phyloP scores from a whole-genome alignment of 2,113 vertebrate genomes.

The Labeo rohita region DNA sequence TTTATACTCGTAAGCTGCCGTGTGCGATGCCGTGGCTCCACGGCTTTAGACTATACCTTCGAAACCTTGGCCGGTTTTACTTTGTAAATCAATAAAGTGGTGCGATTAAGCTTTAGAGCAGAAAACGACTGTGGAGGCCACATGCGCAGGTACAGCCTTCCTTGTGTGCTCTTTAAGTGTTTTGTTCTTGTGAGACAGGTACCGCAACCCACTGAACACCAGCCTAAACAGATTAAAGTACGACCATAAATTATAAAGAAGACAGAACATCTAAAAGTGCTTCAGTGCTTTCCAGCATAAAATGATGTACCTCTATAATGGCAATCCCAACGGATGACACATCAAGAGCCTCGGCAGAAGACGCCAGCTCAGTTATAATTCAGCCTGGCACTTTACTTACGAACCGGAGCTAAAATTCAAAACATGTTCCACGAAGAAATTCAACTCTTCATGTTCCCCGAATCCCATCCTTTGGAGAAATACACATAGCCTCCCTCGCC shows the following conservation, averaged over 20 bases:
- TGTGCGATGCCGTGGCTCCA: not conserved
- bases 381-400: constrained; percentile 42
- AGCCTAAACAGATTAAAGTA: constrained; percentile 43
- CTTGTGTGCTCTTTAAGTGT: constrained; percentile 24
- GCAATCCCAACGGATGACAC: constrained; percentile 39
- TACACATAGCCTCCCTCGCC: not conserved
- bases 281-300: constrained; percentile 46
- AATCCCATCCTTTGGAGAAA: not conserved
- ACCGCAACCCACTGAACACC: constrained; percentile 41
- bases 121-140: not conserved
- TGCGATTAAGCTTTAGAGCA: not conserved
- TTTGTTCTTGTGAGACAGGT: constrained; percentile 24
- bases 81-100: constrained; percentile 36
- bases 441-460: not conserved
- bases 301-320: constrained; percentile 35
- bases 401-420: constrained; percentile 10
- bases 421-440: constrained; percentile 21
- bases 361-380: constrained; percentile 45
- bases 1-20: constrained; percentile 1
- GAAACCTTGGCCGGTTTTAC: not conserved
- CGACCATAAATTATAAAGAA: constrained; percentile 55
- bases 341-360: constrained; percentile 24
- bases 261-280: constrained; percentile 51
- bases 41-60: not conserved
- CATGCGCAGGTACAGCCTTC: not conserved